Evolutionary conservation across 2,888 invertebrate genomes (phyloP), one percentile per base, ranked within the genome.

Genomic region (Caenorhabditis virilis): DNA sequence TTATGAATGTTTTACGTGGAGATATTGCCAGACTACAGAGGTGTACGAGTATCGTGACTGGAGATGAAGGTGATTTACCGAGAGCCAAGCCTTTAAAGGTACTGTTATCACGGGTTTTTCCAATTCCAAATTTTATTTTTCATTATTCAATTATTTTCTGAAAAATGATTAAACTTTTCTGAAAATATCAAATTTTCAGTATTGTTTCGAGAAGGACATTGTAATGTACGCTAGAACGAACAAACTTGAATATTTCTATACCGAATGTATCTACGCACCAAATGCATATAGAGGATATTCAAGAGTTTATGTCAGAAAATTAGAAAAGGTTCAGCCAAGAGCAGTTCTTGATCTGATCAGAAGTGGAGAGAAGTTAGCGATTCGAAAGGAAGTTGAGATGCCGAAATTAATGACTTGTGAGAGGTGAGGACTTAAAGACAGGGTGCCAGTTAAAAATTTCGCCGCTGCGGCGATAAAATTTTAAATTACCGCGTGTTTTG

Each of bases 121-220:
- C n/a, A n/a, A n/a, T n/a, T n/a, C n/a, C n/a, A n/a, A n/a, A n/a
- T n/a, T n/a, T n/a, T n/a, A n/a, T n/a, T n/a, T n/a, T n/a, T n/a
- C n/a, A n/a, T n/a, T n/a, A n/a, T n/a, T n/a, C n/a, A n/a, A n/a
- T n/a, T n/a, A n/a, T n/a, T 30, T 30, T 30, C 6, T 9, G 13
- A 13, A 30, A 30, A 30, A 30, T 6, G 30, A 30, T 30, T 30
- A 6, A 30, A 13, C 30, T 9, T 30, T 30, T 30, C 30, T 9
- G 13, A 30, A 30, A 30, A 30, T 9, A 30, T 9, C 13, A 13
- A 30, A 30, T 88, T 97, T 38, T n/a, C 97, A 97, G 84, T 97
- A 95, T 84, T 90, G 93, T 0, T 98, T 95, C 84, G 98, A 98
- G 84, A 97, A 97, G 83, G 98, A 98, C 87, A 98, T 98, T 82